Percentiles rank a stretch among this genome's conserved stretches.
Evolutionary conservation across 2,113 vertebrate genomes (phyloP).

Genomic region (Diglossa brunneiventris): DNA sequence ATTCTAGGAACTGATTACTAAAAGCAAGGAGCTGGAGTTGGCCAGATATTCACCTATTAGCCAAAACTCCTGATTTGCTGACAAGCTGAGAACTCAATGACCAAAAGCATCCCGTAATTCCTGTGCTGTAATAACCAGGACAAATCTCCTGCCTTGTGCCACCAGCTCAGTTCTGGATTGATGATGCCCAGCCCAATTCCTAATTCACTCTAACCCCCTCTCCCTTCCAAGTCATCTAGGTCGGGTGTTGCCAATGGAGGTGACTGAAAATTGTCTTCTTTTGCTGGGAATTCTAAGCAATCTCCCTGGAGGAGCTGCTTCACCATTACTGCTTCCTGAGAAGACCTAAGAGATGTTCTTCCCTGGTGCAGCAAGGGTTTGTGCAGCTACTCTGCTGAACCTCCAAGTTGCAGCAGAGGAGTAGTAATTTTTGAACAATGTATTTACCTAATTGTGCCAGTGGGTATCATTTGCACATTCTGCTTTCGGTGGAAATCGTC

Average conservation of each 20-base stretch:
- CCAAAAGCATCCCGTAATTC: not conserved
- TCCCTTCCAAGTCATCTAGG: not conserved
- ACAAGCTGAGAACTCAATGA: not conserved
- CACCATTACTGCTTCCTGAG: not conserved
- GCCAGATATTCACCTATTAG: not conserved
- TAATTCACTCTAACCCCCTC: not conserved
- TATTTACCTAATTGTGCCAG: slow-evolving; percentile 45
- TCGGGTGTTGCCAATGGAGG: not conserved
- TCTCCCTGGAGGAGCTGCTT: not conserved
- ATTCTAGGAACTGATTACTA: not conserved
- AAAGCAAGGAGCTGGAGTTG: not conserved
- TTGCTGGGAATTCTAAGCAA: not conserved
- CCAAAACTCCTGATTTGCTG: not conserved
- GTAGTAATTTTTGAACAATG: slow-evolving; percentile 19
- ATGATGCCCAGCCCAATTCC: not conserved
- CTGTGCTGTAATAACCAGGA: not conserved
- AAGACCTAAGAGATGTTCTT: not conserved
- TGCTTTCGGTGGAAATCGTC: slow-evolving; percentile 11
- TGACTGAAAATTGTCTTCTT: not conserved
- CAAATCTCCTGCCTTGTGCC: not conserved
- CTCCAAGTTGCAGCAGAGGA: not conserved
- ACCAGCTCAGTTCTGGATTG: not conserved
- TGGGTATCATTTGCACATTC: slow-evolving; percentile 38
- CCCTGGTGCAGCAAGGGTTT: not conserved
- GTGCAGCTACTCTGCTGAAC: not conserved